A percentile compares a stretch with the other conserved stretches of the same genome.
Evolutionary conservation across 2,888 invertebrate species (phyloP).

Genomic region (Macroteleia sp.): DNA sequence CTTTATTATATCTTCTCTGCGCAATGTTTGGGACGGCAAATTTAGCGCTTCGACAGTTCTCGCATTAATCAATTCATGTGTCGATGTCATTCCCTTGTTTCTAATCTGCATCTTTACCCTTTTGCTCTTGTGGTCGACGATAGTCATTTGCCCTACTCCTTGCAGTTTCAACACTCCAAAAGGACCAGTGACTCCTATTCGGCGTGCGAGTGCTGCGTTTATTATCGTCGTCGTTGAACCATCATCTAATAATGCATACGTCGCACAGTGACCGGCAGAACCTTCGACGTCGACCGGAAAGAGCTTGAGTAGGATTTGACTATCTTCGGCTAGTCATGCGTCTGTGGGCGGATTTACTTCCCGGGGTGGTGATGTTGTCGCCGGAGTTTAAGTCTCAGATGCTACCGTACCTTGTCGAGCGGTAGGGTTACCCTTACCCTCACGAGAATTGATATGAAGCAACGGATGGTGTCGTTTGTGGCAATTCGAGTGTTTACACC

Average conservation of each 20-base stretch:
- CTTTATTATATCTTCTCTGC: neutral
- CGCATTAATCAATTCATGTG: neutral
- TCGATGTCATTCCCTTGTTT: neutral
- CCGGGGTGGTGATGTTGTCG: no score
- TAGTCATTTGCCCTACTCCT: neutral
- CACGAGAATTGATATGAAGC: no score
- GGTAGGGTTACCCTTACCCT: no score
- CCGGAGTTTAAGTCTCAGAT: no score
- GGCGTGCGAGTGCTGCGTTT: neutral
- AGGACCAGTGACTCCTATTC: neutral
- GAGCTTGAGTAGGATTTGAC: no score
- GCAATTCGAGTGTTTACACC: no score
- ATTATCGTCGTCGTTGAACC: neutral
- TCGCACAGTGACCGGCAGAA: neutral
- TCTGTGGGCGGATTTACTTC: no score
- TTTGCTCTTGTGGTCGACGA: neutral
- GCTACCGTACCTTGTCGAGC: no score
- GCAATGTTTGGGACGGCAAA: constrained; percentile 4
- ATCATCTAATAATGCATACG: constrained; percentile 1
- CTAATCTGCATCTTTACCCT: neutral
- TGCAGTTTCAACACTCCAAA: neutral
- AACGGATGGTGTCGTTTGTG: no score
- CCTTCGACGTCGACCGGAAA: neutral
- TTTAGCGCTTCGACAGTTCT: constrained; percentile 14
- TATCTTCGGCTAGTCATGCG: no score